A percentile compares a stretch with the other conserved stretches of the same genome.
Evolutionary conservation across 2,113 vertebrate genomes (phyloP).

Genomic region (Callipepla californica): DNA sequence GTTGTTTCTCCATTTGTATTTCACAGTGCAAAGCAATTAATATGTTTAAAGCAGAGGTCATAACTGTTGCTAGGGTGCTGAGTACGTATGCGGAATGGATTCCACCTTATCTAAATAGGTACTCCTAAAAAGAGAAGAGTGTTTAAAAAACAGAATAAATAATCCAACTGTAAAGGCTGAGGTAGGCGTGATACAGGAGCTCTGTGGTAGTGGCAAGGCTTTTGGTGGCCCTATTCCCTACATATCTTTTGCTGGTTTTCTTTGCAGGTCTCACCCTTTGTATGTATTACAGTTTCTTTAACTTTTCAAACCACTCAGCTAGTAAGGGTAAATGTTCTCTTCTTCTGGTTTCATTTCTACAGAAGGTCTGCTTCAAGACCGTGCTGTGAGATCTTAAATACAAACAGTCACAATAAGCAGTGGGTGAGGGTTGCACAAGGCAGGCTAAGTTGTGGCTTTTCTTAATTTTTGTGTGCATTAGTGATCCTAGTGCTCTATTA

Average conservation of each 20-base stretch:
- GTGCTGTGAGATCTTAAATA: background rate
- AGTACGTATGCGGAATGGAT: background rate
- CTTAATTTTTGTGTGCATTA: background rate
- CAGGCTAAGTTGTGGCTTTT: background rate
- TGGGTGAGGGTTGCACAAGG: background rate
- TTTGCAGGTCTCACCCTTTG: background rate
- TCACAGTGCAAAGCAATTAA: background rate
- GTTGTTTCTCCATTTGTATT: background rate
- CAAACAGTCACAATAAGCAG: background rate
- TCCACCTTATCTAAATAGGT: background rate
- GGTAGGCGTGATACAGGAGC: background rate
- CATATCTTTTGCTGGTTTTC: background rate
- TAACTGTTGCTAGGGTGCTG: rapidly evolving
- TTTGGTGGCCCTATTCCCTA: background rate
- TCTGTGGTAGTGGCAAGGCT: background rate
- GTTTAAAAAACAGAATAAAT: background rate
- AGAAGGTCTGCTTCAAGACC: background rate
- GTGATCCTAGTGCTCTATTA: background rate
- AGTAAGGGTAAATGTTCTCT: background rate
- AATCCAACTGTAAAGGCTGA: background rate
- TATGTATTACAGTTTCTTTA: background rate
- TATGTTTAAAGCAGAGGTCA: background rate
- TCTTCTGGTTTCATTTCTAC: background rate
- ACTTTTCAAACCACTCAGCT: background rate
- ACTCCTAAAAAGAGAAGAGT: background rate